Percentiles rank a stretch among this genome's conserved stretches.
Conservation (phyloP, 2,888 invertebrate species). For the Pyralis farinalis region DNA sequence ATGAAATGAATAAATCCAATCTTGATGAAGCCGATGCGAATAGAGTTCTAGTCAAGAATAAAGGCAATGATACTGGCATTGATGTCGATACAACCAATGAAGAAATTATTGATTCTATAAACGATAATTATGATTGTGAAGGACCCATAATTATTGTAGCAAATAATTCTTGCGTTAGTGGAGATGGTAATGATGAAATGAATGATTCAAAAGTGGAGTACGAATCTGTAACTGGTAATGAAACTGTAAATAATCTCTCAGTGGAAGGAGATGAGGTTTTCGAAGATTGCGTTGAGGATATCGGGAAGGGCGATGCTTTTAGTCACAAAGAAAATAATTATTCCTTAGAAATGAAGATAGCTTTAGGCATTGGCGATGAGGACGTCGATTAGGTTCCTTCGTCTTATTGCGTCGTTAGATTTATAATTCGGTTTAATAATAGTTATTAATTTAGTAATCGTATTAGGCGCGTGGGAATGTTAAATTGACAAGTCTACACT, state of each 20-base stretch:
- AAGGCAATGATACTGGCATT: constrained; percentile 8
- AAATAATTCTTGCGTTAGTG: no score
- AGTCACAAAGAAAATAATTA: constrained; percentile 49
- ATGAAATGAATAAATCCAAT: neutral
- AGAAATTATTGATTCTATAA: constrained; percentile 6
- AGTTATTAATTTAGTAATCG: no score
- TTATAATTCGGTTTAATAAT: no score
- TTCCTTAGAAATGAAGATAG: constrained; percentile 68
- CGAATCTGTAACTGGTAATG: constrained; percentile 10
- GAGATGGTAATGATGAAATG: neutral
- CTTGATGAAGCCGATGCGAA: constrained; percentile 14
- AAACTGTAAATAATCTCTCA: constrained; percentile 16
- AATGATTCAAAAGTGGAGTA: constrained; percentile 10
- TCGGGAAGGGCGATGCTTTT: constrained; percentile 21
- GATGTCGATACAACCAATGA: constrained; percentile 9
- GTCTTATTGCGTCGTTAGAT: no score
- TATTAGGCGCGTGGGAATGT: no score
- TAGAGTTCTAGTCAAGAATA: neutral
- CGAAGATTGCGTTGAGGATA: constrained; percentile 55
- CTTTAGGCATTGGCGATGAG: constrained; percentile 43
- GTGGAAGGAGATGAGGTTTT: constrained; percentile 45
- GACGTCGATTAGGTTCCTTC: constrained; percentile 15
- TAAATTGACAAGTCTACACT: no score
- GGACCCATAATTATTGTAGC: no score
- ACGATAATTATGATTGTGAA: no score